A percentile compares a stretch with the other conserved stretches of the same genome.
These are phyloP conservation scores for Ctenicera cuprea DNA, from an alignment of 2,888 invertebrate genomes.

Conservation along the genomic window DNA sequence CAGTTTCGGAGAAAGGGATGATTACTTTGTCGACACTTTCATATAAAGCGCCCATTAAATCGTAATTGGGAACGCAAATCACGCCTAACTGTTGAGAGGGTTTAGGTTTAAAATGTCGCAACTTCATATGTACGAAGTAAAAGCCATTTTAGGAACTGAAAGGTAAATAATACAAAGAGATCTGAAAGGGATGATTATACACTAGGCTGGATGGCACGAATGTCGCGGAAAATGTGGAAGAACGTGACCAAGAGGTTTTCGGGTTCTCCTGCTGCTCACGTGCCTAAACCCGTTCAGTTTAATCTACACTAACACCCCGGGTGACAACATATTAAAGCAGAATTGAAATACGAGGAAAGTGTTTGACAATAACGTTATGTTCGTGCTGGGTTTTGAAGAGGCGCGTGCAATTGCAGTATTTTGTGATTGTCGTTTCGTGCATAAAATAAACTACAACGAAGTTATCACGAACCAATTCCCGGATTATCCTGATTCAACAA, in stretches of 20 bases:
- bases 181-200: constrained; percentile 46
- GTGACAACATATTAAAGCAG: constrained; percentile 48
- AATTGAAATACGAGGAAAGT: constrained; percentile 47
- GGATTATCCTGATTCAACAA: too few species aligned
- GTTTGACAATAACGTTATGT: constrained; percentile 44
- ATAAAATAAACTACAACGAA: too few species aligned
- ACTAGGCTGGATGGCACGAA: constrained; percentile 47
- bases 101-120: constrained; percentile 26
- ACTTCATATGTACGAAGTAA: constrained; percentile 27
- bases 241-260: constrained; percentile 50
- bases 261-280: constrained; percentile 36
- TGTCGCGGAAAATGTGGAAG: constrained; percentile 48
- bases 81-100: constrained; percentile 35
- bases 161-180: constrained; percentile 46
- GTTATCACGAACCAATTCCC: too few species aligned
- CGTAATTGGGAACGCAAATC: constrained; percentile 34
- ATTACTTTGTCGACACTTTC: constrained; percentile 35
- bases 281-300: constrained; percentile 47
- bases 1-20: constrained; percentile 29
- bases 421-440: background rate
- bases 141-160: constrained; percentile 34
- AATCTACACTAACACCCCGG: constrained; percentile 49
- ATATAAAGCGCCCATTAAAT: constrained; percentile 31
- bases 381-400: constrained; percentile 32
- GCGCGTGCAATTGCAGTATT: background rate